These are phyloP conservation scores for Hermatobates lingyangjiaoensis DNA, from an alignment of 1,140 invertebrate species.

Conservation along the genomic window DNA sequence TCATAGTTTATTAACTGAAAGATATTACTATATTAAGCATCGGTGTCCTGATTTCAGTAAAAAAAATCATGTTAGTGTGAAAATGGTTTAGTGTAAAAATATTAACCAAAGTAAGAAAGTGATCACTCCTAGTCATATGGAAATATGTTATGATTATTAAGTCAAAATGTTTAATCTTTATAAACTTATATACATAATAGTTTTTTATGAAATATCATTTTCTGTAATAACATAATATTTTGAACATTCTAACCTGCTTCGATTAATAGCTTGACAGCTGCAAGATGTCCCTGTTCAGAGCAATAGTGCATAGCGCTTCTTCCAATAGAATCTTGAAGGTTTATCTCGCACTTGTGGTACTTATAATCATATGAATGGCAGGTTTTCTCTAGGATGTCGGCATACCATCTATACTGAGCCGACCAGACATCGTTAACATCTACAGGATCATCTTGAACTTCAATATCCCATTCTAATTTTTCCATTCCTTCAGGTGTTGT, in stretches of 20 bases:
- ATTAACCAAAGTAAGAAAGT: too few species aligned
- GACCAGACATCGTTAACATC: conserved; percentile 19
- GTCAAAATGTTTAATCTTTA: too few species aligned
- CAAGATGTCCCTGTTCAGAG: conserved; percentile 29
- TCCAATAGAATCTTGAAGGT: conserved; percentile 30
- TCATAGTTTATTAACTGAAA: too few species aligned
- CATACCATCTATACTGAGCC: conserved; percentile 24
- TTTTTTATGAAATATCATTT: not conserved
- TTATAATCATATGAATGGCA: not conserved
- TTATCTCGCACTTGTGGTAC: conserved; percentile 22
- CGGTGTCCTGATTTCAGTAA: too few species aligned
- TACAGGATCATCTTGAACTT: conserved; percentile 23
- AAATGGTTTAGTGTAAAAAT: too few species aligned
- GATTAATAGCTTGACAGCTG: conserved; percentile 26
- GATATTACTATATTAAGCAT: too few species aligned
- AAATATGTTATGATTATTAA: too few species aligned
- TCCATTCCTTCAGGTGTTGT: conserved; percentile 38
- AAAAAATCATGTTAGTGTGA: too few species aligned
- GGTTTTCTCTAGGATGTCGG: conserved; percentile 32
- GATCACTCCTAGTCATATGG: too few species aligned
- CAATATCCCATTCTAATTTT: conserved; percentile 35
- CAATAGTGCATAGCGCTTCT: conserved; percentile 38
- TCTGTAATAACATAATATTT: not conserved
- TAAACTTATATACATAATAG: not conserved
- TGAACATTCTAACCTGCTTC: conserved; percentile 19